A percentile compares a stretch with the other conserved stretches of the same genome.
These are phyloP conservation scores for Osmerus eperlanus DNA, from an alignment of 2,113 vertebrate genomes.

Conservation along the genomic window DNA sequence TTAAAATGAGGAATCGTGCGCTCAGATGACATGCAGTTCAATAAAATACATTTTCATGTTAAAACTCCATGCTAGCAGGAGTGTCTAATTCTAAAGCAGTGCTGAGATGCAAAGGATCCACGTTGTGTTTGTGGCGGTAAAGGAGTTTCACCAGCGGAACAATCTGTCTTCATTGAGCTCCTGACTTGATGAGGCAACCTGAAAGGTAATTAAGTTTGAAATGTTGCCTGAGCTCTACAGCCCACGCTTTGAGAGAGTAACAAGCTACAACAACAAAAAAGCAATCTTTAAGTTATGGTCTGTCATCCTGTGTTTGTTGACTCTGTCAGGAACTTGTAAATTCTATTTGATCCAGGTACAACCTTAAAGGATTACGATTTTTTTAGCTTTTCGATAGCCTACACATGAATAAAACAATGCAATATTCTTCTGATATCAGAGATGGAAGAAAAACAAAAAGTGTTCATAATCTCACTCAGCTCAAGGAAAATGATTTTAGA, in stretches of 20 bases:
- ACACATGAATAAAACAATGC: conserved; percentile 17
- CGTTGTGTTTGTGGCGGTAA: conserved; percentile 57
- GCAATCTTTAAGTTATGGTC: conserved; percentile 63
- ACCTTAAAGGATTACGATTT: conserved; percentile 35
- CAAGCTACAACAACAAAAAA: conserved; percentile 65
- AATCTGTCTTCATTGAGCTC: conserved; percentile 70
- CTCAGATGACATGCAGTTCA: conserved; percentile 50
- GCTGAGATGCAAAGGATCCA: conserved; percentile 49
- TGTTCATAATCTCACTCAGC: too few relatives aligned
- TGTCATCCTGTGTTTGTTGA: conserved; percentile 62
- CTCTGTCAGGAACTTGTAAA: conserved; percentile 50
- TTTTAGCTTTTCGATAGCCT: neutral
- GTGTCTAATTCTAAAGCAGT: conserved; percentile 48
- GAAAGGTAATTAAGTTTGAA: conserved; percentile 76
- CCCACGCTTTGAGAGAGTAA: conserved; percentile 62
- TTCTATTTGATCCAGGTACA: conserved; percentile 53
- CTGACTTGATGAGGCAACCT: conserved; percentile 71
- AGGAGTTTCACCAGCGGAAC: conserved; percentile 53
- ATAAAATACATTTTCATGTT: conserved; percentile 54
- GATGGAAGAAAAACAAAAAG: neutral
- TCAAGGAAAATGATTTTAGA: too few relatives aligned
- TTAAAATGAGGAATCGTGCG: conserved; percentile 55
- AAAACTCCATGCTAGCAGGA: conserved; percentile 41
- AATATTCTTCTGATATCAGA: neutral
- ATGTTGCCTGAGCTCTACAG: conserved; percentile 65